These are phyloP conservation scores for Notiomystis cincta DNA, from an alignment of 2,113 vertebrate genomes.

Conservation along the genomic window DNA sequence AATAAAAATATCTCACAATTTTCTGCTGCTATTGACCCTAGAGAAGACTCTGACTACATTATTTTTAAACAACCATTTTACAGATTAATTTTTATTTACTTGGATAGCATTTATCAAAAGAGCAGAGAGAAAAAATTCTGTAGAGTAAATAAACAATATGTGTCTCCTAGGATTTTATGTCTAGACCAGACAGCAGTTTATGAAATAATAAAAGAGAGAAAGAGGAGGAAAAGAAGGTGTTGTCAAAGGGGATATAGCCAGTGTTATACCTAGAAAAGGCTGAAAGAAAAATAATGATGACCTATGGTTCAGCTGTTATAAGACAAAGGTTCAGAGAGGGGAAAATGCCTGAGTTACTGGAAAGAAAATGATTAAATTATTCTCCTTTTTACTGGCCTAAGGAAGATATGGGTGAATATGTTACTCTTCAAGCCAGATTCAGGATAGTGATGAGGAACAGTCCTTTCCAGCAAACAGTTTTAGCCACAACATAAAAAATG, in stretches of 20 bases:
- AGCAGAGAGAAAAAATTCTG: neutral
- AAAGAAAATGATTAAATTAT: neutral
- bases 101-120: neutral
- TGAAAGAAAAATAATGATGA: slow-evolving; percentile 2
- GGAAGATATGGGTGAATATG: neutral
- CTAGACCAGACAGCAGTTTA: neutral
- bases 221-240: neutral
- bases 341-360: slow-evolving; percentile 6
- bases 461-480: neutral
- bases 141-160: neutral
- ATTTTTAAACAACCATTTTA: slow-evolving; percentile 1
- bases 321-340: slow-evolving; percentile 10
- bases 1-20: neutral
- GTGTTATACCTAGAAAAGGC: neutral
- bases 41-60: neutral
- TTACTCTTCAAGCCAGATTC: neutral
- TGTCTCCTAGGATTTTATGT: neutral
- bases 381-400: neutral
- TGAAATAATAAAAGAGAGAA: neutral
- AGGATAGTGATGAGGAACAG: neutral
- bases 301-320: neutral
- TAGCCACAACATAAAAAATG: neutral
- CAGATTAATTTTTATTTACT: neutral
- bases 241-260: neutral
- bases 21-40: neutral